Evolutionary conservation across 37 sponge, comb jelly and placozoan species (phyloP), one percentile per base, ranked within the genome.

Genomic region (Beroe forskalii): DNA sequence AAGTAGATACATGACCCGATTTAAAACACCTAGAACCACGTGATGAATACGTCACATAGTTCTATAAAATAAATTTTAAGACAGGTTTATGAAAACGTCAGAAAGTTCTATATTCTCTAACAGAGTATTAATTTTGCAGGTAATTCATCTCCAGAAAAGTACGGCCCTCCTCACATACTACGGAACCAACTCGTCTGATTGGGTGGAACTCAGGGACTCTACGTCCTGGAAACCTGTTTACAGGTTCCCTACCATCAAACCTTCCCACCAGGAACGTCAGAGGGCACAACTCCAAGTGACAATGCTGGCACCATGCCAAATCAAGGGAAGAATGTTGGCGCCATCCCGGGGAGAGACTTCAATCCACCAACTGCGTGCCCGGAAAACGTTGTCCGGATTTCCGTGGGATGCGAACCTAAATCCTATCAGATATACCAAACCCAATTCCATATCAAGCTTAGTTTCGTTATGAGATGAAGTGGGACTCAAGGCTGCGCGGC

Each of bases 391-490:
- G 39, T 69, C 33, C 28, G 72, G 32, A 20, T 69, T 33, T 32
- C 72, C 32, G 72, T 69, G 8, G 72, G 72, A 37, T 69, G 72
- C 32, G 8, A 69, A 33, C 72, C 72, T 69, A 17, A 69, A 6
- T 17, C 1, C 6, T 28, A 63, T 28, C 72, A 69, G 12, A 69
- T 69, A 14, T 69, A 69, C 17, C 33, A 69, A 36, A 69, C 72
- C 14, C 33, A 69, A 37, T 69, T 69, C 32, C 72, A 69, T 36
- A 69, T 69, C 35, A 69, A 69, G 32, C 35, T 69, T 36, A 69
- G 72, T 36, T 69, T 69, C 32, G 32, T 69, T 32, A 48, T 12
- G 55, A 48, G 55, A 12, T 48, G 55, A 48, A 17, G 55, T 48
- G n/a, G n/a, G n/a, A n/a, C n/a, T n/a, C n/a, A n/a, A n/a, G n/a